Evolutionary conservation across 1,140 invertebrate genomes (phyloP).

Genomic region (Andrena cerasifolii): DNA sequence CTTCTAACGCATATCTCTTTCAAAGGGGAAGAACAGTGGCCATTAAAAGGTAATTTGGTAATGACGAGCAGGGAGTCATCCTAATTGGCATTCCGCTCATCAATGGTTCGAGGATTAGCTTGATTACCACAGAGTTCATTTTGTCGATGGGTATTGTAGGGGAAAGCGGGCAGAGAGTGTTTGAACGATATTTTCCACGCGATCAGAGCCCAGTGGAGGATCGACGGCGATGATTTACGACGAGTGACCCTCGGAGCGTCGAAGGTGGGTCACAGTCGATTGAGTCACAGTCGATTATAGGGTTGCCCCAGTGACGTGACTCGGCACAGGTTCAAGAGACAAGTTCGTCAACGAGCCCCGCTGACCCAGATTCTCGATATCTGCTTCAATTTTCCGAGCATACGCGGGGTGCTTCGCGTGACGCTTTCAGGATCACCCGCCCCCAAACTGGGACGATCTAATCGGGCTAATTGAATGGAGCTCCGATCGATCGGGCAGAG

Average conservation of each 20-base stretch:
- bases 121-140: too few relatives aligned
- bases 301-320: not conserved
- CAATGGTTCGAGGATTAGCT: not conserved
- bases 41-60: not conserved
- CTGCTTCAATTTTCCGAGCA: conserved; percentile 2
- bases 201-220: not conserved
- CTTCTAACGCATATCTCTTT: too few relatives aligned
- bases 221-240: conserved; percentile 14
- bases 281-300: conserved; percentile 8
- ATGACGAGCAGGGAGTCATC: not conserved
- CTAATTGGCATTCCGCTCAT: not conserved
- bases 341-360: conserved; percentile 55
- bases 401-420: not conserved
- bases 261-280: conserved; percentile 26
- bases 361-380: conserved; percentile 54
- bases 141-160: not conserved
- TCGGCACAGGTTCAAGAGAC: conserved; percentile 63
- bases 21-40: not conserved
- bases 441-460: conserved; percentile 50
- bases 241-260: not conserved
- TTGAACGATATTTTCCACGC: not conserved
- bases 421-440: conserved; percentile 15
- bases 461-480: conserved; percentile 45
- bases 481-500: not conserved
- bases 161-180: not conserved